These are phyloP conservation scores for Ophiodon elongatus DNA, from an alignment of 2,113 vertebrate species.

Conservation along the genomic window DNA sequence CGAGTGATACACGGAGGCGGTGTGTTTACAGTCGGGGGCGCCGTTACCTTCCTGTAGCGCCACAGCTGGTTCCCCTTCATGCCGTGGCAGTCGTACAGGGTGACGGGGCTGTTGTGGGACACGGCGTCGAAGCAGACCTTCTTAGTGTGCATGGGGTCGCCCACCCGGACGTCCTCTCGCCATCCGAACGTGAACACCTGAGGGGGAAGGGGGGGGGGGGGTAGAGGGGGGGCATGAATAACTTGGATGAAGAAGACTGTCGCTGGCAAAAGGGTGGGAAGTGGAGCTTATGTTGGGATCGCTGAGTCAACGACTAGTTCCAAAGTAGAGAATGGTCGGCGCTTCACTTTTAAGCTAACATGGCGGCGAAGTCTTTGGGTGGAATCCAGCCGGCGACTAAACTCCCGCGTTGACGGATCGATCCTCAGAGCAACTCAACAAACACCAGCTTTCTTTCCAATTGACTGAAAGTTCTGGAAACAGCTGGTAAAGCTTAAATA, in stretches of 20 bases:
- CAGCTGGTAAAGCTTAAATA: no score
- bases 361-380: no score
- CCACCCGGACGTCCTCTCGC: constrained; percentile 95
- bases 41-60: constrained; percentile 94
- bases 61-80: constrained; percentile 99
- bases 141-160: constrained; percentile 95
- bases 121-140: constrained; percentile 96
- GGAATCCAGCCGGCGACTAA: no score
- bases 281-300: not conserved
- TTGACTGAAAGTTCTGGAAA: no score
- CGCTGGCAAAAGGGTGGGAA: not conserved
- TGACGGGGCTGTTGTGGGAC: constrained; percentile 93
- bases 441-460: no score
- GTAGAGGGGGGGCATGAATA: no score
- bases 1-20: not conserved
- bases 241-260: not conserved
- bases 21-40: not conserved
- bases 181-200: constrained; percentile 98
- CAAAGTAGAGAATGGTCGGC: no score
- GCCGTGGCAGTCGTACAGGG: constrained; percentile 96
- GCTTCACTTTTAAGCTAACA: not conserved
- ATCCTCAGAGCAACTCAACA: no score
- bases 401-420: no score
- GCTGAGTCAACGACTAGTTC: no score
- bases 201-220: no score